These are phyloP conservation scores for Ctenoplectra terminalis DNA, from an alignment of 1,140 invertebrate genomes.

Conservation along the genomic window DNA sequence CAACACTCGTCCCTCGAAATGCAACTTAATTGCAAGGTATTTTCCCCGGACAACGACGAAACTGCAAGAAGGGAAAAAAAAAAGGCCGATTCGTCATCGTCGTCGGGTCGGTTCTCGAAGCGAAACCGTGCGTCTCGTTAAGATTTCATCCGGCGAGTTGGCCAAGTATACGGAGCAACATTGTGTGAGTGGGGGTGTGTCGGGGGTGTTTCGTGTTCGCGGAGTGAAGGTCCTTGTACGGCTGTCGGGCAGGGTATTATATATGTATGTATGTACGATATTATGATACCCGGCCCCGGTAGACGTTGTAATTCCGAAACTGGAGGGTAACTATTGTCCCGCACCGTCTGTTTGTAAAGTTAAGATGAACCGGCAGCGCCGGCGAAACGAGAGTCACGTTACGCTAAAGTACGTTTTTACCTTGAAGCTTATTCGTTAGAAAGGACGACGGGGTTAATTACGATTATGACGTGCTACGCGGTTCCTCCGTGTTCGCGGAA, in stretches of 20 bases:
- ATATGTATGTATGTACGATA: conserved; percentile 66
- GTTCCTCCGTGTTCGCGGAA: conserved; percentile 23
- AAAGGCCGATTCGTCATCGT: background rate
- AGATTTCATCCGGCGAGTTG: conserved; percentile 53
- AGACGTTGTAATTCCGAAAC: conserved; percentile 64
- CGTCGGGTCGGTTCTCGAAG: conserved; percentile 28
- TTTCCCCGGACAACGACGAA: background rate
- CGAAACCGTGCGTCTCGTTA: conserved; percentile 45
- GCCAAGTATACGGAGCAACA: conserved; percentile 41
- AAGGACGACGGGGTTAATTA: conserved; percentile 52
- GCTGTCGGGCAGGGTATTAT: conserved; percentile 67
- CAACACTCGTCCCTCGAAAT: background rate
- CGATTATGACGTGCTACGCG: conserved; percentile 36
- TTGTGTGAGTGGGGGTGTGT: background rate
- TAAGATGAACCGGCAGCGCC: conserved; percentile 56
- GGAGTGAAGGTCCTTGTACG: conserved; percentile 66
- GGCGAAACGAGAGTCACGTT: conserved; percentile 64
- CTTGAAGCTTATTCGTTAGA: conserved; percentile 65
- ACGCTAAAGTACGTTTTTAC: conserved; percentile 54
- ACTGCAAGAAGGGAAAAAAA: conserved; percentile 2
- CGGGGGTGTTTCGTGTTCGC: conserved; percentile 62
- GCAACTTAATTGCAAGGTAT: conserved; percentile 17
- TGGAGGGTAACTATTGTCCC: conserved; percentile 64
- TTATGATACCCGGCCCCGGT: conserved; percentile 61
- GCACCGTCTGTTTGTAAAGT: conserved; percentile 57